Base-by-base conservation (phyloP, 1,140 invertebrate species). In the Pseudomyrmex dendroicus region DNA sequence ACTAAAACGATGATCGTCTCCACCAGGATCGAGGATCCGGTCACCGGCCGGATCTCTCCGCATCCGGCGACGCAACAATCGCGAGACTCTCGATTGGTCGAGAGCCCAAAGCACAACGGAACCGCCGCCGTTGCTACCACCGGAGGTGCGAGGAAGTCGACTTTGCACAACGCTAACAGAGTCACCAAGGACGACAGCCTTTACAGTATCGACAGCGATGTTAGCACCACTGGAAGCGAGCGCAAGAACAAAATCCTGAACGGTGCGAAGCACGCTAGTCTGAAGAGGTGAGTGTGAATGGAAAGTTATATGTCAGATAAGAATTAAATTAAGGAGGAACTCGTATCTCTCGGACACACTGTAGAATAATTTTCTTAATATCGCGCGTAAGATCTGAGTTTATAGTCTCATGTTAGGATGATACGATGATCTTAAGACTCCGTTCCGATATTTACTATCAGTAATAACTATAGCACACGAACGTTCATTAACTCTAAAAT, bases 261-360 rank as follows among this genome's bases (percentile, higher is more conserved):
- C 83, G 94, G 93, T 10, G 93, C 94, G 54, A 95, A 95, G 88
- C 94, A 95, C 77, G 93, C 94, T 46, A 95, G 92, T 86, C 94
- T 95, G 78, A 95, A 95, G 86, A 95, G 95, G 95, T 95, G 86
- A 89, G 17, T 52, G 17, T 25, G 2, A 13, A n/a, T 54, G 61
- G 48, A 17, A 44, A 22, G 8, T 72, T 8, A 22, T 8, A 22
- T 44, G n/a, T 35, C 5, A 2, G 44, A 35, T 35, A 35, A 35
- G 5, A 35, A 35, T 35, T 35, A 35, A 35, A 35, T 35, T 35
- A 35, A 35, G 35, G 5, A 7, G 7, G 5, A 35, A 8, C 1
- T 5, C 10, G 2, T 17, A 8, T 25, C 17, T 57, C 25, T 56
- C 12, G 50, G 13, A n/a, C 3, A 15, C n/a, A 10, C 15, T 72